Evolutionary conservation across 2,797 vertebrate species (phyloP).

Genomic region (Pyrocephalus nanus): DNA sequence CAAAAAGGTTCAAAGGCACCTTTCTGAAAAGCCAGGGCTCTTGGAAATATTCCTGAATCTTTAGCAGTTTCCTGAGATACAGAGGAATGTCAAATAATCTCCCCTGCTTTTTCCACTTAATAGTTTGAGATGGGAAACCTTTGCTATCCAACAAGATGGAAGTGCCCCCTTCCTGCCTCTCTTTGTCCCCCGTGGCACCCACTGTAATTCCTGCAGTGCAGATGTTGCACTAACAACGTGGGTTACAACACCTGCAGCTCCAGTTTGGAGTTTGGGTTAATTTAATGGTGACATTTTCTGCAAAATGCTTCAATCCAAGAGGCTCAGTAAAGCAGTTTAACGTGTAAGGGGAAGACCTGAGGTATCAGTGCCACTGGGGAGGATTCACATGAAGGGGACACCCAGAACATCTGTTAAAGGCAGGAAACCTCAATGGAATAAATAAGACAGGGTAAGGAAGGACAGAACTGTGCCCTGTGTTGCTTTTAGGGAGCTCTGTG

Average conservation of each 20-base stretch:
- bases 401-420: neutral
- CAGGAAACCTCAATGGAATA: neutral
- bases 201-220: neutral
- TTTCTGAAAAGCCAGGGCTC: neutral
- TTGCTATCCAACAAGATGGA: neutral
- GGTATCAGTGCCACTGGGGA: fast-evolving
- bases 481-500: neutral
- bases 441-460: neutral
- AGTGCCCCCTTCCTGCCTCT: neutral
- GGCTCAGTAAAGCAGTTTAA: neutral
- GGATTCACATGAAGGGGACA: neutral
- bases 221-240: fast-evolving
- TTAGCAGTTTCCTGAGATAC: neutral
- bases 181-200: neutral
- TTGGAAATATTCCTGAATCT: neutral
- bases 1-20: neutral
- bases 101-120: neutral
- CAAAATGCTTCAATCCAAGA: neutral
- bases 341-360: neutral
- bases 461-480: neutral
- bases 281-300: neutral
- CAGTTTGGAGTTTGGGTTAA: neutral
- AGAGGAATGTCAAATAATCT: neutral
- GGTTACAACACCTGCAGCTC: neutral
- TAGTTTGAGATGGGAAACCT: neutral